Evolutionary conservation across 2,888 invertebrate species (phyloP).

Genomic region (Aelia acuminata): DNA sequence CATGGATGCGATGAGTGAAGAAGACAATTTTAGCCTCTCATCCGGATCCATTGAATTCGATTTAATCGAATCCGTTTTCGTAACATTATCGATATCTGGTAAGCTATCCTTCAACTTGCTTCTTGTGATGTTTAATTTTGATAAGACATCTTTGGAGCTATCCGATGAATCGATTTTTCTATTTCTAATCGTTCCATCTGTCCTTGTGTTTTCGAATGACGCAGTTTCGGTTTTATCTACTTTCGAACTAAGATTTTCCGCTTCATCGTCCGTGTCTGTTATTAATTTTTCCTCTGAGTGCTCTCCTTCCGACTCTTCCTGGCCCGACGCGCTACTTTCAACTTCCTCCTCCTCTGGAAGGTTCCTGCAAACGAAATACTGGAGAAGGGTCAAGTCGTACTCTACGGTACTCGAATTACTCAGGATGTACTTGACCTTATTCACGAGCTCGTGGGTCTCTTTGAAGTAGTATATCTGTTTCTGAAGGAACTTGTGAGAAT

Average conservation of each 20-base stretch:
- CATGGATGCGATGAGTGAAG: not conserved
- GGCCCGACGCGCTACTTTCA: not conserved
- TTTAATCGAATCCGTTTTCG: not conserved
- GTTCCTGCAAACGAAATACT: not conserved
- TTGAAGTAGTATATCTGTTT: not conserved
- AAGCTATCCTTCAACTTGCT: not conserved
- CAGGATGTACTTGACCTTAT: not conserved
- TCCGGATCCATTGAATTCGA: not conserved
- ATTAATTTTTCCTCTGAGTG: not conserved
- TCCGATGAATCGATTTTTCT: not conserved
- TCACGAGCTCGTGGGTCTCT: not conserved
- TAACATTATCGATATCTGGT: not conserved
- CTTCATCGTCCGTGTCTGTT: not conserved
- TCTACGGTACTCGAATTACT: not conserved
- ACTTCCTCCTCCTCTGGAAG: not conserved
- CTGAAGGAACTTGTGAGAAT: slow-evolving; percentile 2
- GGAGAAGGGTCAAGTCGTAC: not conserved
- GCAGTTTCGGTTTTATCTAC: not conserved
- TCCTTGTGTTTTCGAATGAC: not conserved
- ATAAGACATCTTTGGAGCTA: not conserved
- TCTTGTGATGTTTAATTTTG: not conserved
- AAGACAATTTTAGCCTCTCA: not conserved
- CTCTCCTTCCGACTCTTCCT: not conserved
- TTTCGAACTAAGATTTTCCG: not conserved
- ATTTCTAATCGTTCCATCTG: not conserved